Conservation (phyloP, 2,888 invertebrate genomes). For the Drosophila basisetae region DNA sequence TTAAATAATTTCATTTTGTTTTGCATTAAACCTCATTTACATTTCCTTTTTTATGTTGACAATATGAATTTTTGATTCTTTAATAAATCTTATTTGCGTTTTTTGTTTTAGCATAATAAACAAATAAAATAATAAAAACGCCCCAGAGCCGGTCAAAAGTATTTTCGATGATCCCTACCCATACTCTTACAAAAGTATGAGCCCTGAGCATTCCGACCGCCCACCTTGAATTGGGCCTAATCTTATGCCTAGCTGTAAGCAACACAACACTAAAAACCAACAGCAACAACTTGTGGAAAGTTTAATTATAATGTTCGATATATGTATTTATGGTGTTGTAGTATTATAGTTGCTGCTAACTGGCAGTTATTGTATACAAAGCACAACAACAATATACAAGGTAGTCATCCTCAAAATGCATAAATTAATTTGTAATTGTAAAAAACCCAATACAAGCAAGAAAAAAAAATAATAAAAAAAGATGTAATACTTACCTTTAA, state of each 20-base stretch:
- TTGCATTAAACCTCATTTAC: slow-evolving; percentile 64
- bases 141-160: slow-evolving; percentile 42
- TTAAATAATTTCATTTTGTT: slow-evolving; percentile 84
- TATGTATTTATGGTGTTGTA: slow-evolving; percentile 26
- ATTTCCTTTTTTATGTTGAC: slow-evolving; percentile 37
- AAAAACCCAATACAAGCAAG: slow-evolving; percentile 59
- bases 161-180: slow-evolving; percentile 46
- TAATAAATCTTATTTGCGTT: slow-evolving; percentile 48
- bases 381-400: slow-evolving; percentile 35
- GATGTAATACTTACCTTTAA: slow-evolving; percentile 51
- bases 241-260: slow-evolving; percentile 55
- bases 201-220: slow-evolving; percentile 64
- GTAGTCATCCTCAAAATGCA: slow-evolving; percentile 59
- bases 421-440: slow-evolving; percentile 58
- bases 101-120: slow-evolving; percentile 73
- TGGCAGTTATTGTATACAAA: slow-evolving; percentile 27
- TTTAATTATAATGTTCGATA: background rate
- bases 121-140: slow-evolving; percentile 26
- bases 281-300: slow-evolving; percentile 12
- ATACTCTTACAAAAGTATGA: slow-evolving; percentile 17
- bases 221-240: slow-evolving; percentile 41
- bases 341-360: slow-evolving; percentile 29
- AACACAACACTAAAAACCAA: slow-evolving; percentile 28
- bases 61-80: slow-evolving; percentile 28
- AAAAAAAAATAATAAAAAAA: slow-evolving; percentile 37